Percentiles rank a stretch among this genome's conserved stretches.
phyloP scores from a whole-genome alignment of 2,888 invertebrate genomes.

The Gasteruption jaculator region DNA sequence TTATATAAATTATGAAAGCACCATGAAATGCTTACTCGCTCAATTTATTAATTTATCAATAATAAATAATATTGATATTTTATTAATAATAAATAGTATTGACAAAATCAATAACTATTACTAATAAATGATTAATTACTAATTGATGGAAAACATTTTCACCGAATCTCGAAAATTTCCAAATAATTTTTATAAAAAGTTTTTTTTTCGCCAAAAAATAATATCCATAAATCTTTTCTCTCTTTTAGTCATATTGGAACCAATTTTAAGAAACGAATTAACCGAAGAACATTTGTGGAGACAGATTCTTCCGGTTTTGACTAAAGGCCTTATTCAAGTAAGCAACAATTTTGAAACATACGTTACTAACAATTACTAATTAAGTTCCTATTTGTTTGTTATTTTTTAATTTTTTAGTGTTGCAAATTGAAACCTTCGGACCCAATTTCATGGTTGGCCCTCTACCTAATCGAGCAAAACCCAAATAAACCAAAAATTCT shows the following conservation, averaged over 20 bases:
- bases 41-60: background rate
- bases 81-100: no score
- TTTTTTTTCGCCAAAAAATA: no score
- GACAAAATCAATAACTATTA: no score
- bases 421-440: constrained; percentile 70
- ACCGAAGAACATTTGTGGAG: constrained; percentile 68
- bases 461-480: constrained; percentile 71
- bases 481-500: constrained; percentile 63
- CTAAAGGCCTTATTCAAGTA: constrained; percentile 54
- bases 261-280: constrained; percentile 60
- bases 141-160: no score
- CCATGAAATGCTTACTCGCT: background rate
- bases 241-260: constrained; percentile 69
- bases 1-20: background rate
- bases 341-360: constrained; percentile 12
- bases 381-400: background rate
- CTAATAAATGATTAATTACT: no score
- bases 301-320: constrained; percentile 62
- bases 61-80: no score
- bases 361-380: background rate
- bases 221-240: no score
- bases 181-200: no score
- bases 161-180: no score
- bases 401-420: constrained; percentile 53
- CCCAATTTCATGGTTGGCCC: constrained; percentile 74